Conservation (phyloP, 2,113 vertebrate species). For the Ibidorhyncha struthersii region DNA sequence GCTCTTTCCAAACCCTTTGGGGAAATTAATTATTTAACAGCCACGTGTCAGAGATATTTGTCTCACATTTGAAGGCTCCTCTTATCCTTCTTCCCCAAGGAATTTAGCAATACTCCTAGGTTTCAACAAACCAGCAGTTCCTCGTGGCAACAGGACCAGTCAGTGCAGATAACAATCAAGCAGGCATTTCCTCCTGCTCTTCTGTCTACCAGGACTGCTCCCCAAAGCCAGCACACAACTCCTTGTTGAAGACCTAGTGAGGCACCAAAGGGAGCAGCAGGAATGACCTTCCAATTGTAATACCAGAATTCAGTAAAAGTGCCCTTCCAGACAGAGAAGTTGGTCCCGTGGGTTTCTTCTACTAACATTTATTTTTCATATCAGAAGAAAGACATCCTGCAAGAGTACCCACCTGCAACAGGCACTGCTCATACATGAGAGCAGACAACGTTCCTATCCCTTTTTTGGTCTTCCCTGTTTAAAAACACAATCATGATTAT, state of each 20-base stretch:
- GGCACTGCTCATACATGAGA: not conserved
- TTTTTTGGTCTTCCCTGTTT: not conserved
- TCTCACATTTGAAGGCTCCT: constrained; percentile 16
- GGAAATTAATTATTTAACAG: constrained; percentile 57
- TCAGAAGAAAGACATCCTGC: not conserved
- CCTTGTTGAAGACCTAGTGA: not conserved
- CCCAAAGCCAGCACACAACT: not conserved
- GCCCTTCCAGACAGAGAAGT: not conserved
- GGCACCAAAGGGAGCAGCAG: not conserved
- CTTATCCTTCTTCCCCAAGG: not conserved
- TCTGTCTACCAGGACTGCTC: not conserved
- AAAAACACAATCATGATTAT: not conserved
- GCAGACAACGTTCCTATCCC: not conserved
- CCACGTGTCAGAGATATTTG: not conserved
- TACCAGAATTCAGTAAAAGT: not conserved
- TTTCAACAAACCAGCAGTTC: not conserved
- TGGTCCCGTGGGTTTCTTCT: not conserved
- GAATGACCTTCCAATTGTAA: not conserved
- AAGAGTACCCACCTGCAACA: not conserved
- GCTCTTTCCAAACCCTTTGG: constrained; percentile 1
- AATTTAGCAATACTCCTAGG: not conserved
- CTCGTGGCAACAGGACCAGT: not conserved
- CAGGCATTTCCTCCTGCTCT: not conserved
- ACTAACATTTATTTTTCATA: not conserved
- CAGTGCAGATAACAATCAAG: not conserved